Percentiles rank a stretch among this genome's conserved stretches.
These are phyloP conservation scores for Phthorimaea operculella DNA, from an alignment of 1,140 invertebrate genomes.

Conservation along the genomic window DNA sequence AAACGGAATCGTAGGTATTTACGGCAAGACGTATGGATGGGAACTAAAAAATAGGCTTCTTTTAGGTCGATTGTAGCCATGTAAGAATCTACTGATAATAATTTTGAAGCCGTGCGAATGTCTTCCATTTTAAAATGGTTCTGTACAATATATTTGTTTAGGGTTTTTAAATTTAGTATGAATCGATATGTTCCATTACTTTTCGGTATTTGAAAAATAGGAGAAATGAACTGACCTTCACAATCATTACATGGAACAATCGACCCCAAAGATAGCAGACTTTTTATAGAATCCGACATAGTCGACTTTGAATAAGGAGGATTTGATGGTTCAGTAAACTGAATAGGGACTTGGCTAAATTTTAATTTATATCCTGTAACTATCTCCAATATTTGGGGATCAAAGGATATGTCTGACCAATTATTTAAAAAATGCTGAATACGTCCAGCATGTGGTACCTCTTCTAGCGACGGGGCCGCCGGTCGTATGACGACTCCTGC, in stretches of 20 bases:
- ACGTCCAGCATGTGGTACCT: neutral
- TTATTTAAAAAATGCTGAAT: neutral
- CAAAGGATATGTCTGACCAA: neutral
- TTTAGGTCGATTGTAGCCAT: too few species aligned
- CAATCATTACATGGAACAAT: too few species aligned
- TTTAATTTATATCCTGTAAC: neutral
- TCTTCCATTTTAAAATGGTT: conserved; percentile 1
- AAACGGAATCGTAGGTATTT: too few species aligned
- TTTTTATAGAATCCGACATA: too few species aligned
- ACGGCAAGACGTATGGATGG: too few species aligned
- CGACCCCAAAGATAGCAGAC: too few species aligned
- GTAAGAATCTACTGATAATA: too few species aligned
- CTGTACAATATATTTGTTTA: neutral
- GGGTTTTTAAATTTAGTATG: neutral
- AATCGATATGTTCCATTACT: too few species aligned
- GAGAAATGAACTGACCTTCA: too few species aligned
- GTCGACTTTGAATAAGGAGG: too few species aligned
- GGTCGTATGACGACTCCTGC: neutral
- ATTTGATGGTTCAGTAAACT: neutral
- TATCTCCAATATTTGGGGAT: neutral
- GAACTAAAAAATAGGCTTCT: too few species aligned
- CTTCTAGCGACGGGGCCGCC: neutral
- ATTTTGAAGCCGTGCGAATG: neutral
- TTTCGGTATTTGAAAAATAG: too few species aligned
- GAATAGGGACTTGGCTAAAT: neutral